Conservation (phyloP, 2,113 vertebrate genomes). For the Blennius ocellaris region DNA sequence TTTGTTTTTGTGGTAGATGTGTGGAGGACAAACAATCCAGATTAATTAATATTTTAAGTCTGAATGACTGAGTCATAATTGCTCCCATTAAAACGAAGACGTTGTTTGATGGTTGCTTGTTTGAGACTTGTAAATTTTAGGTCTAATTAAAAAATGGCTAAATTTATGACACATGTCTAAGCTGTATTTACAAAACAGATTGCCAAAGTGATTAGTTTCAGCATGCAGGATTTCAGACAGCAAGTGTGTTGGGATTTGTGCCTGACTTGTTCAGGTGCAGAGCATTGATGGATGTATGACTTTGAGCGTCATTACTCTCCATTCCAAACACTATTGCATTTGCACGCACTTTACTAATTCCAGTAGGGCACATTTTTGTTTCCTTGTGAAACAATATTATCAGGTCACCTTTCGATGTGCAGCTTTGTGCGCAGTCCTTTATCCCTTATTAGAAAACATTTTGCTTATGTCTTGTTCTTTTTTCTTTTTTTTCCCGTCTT, state of each 20-base stretch:
- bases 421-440: not conserved
- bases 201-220: slow-evolving; percentile 15
- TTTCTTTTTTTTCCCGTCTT: no score
- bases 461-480: no score
- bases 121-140: no score
- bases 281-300: slow-evolving; percentile 41
- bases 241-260: slow-evolving; percentile 11
- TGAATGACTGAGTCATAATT: no score
- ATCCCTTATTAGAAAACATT: no score
- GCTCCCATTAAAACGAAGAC: not conserved
- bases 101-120: not conserved
- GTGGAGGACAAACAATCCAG: no score
- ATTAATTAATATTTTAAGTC: no score
- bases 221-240: slow-evolving; percentile 12
- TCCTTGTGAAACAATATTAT: not conserved
- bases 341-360: no score
- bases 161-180: no score
- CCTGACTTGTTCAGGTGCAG: not conserved
- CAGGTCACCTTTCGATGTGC: not conserved
- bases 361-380: not conserved
- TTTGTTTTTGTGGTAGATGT: no score
- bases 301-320: slow-evolving; percentile 5
- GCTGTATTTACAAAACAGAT: no score
- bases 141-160: no score
- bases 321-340: not conserved